Percentiles rank a stretch among this genome's conserved stretches.
Evolutionary conservation across 1,140 invertebrate species (phyloP).

Genomic region (Drusus annulatus): DNA sequence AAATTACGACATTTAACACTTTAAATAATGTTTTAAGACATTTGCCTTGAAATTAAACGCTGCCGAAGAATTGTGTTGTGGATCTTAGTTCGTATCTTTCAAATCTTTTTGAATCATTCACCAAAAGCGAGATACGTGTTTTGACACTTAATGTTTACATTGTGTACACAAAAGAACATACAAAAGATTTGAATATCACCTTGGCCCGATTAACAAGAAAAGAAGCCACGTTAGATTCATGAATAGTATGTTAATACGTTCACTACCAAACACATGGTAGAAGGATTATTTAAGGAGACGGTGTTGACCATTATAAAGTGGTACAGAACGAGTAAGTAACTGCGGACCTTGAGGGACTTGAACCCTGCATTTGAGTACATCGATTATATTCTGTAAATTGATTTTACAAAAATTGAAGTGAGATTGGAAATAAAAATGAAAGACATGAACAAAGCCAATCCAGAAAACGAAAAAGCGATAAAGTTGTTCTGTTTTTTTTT

Average conservation of each 20-base stretch:
- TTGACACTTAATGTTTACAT: too few relatives aligned
- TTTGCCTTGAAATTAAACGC: too few relatives aligned
- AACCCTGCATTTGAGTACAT: background rate
- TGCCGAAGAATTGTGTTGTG: too few relatives aligned
- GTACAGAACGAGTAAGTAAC: background rate
- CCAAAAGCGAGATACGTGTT: too few relatives aligned
- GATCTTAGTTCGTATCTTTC: too few relatives aligned
- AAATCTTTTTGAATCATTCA: too few relatives aligned
- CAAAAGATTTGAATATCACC: constrained; percentile 15
- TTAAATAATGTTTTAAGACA: too few relatives aligned
- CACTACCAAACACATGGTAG: constrained; percentile 36
- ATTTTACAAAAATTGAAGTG: background rate
- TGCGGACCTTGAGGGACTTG: background rate
- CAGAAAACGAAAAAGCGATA: too few relatives aligned
- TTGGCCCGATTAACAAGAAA: constrained; percentile 16
- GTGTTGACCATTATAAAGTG: background rate
- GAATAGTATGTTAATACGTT: constrained; percentile 11
- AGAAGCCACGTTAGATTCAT: background rate
- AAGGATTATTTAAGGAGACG: constrained; percentile 50
- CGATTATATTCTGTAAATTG: background rate
- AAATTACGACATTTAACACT: background rate
- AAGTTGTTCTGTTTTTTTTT: too few relatives aligned
- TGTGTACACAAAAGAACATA: background rate
- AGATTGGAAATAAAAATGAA: too few relatives aligned
- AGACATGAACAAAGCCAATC: too few relatives aligned